Evolutionary conservation across 2,113 vertebrate genomes (phyloP).

Genomic region (Phalacrocorax carbo): DNA sequence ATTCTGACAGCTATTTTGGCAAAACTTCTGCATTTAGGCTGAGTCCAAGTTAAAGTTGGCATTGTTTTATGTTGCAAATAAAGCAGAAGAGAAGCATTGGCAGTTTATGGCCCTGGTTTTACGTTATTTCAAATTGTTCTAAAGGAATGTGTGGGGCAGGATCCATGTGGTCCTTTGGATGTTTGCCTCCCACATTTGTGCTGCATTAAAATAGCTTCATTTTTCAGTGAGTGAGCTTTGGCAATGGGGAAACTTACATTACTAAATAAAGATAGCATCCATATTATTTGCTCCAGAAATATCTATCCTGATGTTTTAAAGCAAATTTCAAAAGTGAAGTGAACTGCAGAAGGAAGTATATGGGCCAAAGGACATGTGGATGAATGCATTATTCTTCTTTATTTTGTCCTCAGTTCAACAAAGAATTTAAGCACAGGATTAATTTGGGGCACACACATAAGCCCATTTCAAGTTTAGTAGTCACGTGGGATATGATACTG

Average conservation of each 20-base stretch:
- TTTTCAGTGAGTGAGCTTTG: constrained; percentile 17
- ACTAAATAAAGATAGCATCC: not conserved
- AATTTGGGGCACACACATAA: not conserved
- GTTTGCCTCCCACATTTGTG: constrained; percentile 31
- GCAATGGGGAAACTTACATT: not conserved
- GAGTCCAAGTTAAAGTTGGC: constrained; percentile 48
- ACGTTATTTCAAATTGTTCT: constrained; percentile 38
- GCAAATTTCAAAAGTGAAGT: not conserved
- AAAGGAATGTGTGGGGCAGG: constrained; percentile 39
- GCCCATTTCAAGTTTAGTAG: not conserved
- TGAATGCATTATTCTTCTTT: not conserved
- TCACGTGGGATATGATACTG: not conserved
- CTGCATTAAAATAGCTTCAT: not conserved
- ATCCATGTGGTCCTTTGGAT: constrained; percentile 45
- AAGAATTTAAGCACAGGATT: not conserved
- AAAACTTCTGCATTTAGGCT: not conserved
- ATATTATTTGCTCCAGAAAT: not conserved
- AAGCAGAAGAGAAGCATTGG: constrained; percentile 1
- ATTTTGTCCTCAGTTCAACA: not conserved
- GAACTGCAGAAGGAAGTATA: not conserved
- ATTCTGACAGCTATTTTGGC: constrained; percentile 44
- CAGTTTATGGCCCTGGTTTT: constrained; percentile 36
- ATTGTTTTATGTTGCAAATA: constrained; percentile 4
- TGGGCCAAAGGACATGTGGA: not conserved
- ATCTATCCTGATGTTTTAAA: not conserved